These are phyloP conservation scores for Clinocottus analis DNA, from an alignment of 2,113 vertebrate genomes.

Conservation along the genomic window DNA sequence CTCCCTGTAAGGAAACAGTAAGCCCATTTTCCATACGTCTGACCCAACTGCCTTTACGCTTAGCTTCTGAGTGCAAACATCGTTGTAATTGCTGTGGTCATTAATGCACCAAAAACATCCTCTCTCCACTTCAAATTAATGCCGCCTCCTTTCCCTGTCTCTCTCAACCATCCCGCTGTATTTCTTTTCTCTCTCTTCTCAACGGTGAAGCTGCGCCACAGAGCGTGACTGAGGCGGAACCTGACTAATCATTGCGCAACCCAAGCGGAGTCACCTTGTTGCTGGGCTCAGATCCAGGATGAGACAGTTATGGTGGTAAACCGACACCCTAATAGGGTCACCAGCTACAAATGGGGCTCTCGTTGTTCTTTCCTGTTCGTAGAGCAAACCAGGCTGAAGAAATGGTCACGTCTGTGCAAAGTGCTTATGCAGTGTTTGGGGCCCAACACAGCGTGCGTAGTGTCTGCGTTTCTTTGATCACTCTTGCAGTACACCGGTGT, in stretches of 20 bases:
- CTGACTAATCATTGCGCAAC: slow-evolving; percentile 50
- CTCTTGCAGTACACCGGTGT: slow-evolving; percentile 52
- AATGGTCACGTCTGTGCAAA: slow-evolving; percentile 26
- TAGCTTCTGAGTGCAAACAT: not conserved
- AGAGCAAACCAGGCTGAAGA: slow-evolving; percentile 42
- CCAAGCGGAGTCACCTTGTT: slow-evolving; percentile 69
- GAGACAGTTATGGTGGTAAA: slow-evolving; percentile 63
- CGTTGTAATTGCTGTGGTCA: slow-evolving; percentile 20
- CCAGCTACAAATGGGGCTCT: slow-evolving; percentile 46
- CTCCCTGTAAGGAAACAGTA: not conserved
- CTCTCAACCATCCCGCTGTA: not conserved
- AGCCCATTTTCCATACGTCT: not conserved
- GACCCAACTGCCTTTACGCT: not conserved
- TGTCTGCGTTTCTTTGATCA: slow-evolving; percentile 69
- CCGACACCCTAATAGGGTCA: slow-evolving; percentile 59
- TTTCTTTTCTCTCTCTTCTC: not conserved
- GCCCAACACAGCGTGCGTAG: slow-evolving; percentile 46
- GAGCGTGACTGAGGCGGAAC: slow-evolving; percentile 36
- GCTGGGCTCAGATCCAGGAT: slow-evolving; percentile 63
- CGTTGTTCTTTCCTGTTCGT: slow-evolving; percentile 50
- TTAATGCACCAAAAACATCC: slow-evolving; percentile 19
- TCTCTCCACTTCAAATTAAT: slow-evolving; percentile 16
- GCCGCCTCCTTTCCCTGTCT: not conserved
- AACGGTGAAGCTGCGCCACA: slow-evolving; percentile 25
- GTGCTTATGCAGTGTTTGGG: slow-evolving; percentile 19